These are phyloP conservation scores for Bhutanitis thaidina DNA, from an alignment of 2,888 invertebrate species.

Conservation along the genomic window DNA sequence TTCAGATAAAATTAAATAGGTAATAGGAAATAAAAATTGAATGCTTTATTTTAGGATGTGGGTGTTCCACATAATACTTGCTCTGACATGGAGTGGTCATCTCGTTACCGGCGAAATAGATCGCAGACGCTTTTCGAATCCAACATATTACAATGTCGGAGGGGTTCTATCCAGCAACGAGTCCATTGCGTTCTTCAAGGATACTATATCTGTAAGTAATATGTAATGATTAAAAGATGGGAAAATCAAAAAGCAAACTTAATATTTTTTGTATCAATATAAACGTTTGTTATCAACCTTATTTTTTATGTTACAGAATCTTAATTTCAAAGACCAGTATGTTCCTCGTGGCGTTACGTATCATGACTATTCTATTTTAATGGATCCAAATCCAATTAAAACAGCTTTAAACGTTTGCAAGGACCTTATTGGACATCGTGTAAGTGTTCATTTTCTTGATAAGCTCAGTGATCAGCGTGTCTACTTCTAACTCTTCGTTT, in stretches of 20 bases:
- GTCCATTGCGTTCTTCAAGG: conserved; percentile 89
- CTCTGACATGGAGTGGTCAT: conserved; percentile 26
- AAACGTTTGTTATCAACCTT: too few species aligned
- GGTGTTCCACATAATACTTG: conserved; percentile 31
- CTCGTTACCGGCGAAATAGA: conserved; percentile 49
- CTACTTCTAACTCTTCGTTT: too few species aligned
- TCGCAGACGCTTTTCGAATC: conserved; percentile 75
- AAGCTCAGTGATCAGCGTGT: too few species aligned
- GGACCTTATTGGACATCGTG: conserved; percentile 90
- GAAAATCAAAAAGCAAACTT: too few species aligned
- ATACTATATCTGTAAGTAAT: conserved; percentile 88
- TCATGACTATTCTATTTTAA: conserved; percentile 92
- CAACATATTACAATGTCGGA: conserved; percentile 91
- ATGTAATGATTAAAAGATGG: too few species aligned
- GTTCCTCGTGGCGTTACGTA: conserved; percentile 92
- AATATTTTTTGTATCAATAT: too few species aligned
- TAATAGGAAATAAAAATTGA: too few species aligned
- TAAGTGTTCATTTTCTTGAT: too few species aligned
- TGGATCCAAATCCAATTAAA: conserved; percentile 97
- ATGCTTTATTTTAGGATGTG: conserved; percentile 33
- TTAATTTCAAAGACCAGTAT: conserved; percentile 91
- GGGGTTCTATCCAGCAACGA: conserved; percentile 94
- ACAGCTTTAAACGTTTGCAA: conserved; percentile 97
- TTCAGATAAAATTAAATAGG: too few species aligned
- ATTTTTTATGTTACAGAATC: conserved; percentile 81